phyloP scores from a whole-genome alignment of 1,140 invertebrate genomes.

The Vollenhovia emeryi region DNA sequence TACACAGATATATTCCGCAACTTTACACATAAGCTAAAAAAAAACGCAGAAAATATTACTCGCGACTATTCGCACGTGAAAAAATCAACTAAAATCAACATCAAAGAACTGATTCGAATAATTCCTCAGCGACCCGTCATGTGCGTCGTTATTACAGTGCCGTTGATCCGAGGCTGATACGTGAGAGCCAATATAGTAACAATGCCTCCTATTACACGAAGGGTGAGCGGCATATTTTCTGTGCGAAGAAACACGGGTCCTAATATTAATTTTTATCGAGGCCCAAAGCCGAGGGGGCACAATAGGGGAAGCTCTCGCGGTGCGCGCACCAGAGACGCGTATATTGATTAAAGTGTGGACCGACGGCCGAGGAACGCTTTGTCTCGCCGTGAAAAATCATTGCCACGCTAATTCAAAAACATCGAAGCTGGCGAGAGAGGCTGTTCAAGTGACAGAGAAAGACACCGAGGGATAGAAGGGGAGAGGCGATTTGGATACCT shows the following conservation, averaged over 20 bases:
- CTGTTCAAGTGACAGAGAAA: not conserved
- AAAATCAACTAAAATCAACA: constrained; percentile 29
- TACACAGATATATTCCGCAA: not conserved
- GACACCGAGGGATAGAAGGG: not conserved
- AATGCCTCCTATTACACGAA: constrained; percentile 45
- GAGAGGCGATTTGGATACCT: constrained; percentile 49
- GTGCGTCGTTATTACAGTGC: constrained; percentile 18
- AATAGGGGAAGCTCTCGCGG: constrained; percentile 51
- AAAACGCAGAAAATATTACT: not conserved
- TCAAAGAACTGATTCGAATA: constrained; percentile 50
- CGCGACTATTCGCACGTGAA: not conserved
- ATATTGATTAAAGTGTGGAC: constrained; percentile 84
- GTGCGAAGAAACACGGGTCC: constrained; percentile 82
- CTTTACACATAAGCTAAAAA: not conserved
- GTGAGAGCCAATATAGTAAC: constrained; percentile 62
- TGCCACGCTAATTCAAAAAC: constrained; percentile 83
- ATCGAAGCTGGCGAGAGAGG: constrained; percentile 73
- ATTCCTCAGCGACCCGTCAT: constrained; percentile 22
- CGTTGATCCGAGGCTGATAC: constrained; percentile 40
- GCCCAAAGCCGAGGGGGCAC: constrained; percentile 71
- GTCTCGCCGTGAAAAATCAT: constrained; percentile 81
- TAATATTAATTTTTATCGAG: constrained; percentile 84
- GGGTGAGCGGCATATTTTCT: constrained; percentile 80
- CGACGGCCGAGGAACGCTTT: constrained; percentile 79
- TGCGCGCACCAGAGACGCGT: constrained; percentile 35